Evolutionary conservation across 2,113 vertebrate genomes (phyloP).

Genomic region (Syngnathoides biaculeatus): DNA sequence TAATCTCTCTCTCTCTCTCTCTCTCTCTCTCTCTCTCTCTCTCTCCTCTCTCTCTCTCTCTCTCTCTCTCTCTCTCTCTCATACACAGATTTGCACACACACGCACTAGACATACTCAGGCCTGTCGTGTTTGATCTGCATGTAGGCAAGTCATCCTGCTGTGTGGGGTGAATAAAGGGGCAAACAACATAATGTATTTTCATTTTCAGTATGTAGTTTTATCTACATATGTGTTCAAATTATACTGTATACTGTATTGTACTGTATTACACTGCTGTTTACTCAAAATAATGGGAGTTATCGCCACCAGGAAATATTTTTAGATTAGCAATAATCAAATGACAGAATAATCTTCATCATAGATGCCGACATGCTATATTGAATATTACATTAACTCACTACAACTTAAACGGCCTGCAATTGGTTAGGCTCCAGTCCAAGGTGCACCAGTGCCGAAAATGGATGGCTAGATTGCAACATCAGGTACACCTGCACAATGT

Average conservation of each 20-base stretch:
- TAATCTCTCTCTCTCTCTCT: conserved; percentile 50
- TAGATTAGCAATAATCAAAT: background rate
- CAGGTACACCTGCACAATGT: no score
- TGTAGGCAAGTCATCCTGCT: conserved; percentile 14
- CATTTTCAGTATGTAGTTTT: background rate
- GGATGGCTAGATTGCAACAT: no score
- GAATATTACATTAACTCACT: background rate
- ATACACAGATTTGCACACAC: conserved; percentile 27
- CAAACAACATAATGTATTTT: background rate
- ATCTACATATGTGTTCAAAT: background rate
- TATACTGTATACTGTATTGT: background rate
- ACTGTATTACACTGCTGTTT: background rate
- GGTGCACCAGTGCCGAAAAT: no score
- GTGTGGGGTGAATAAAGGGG: conserved; percentile 20
- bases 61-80: no score
- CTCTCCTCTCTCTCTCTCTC: background rate
- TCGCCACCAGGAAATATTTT: background rate
- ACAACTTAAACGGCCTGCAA: background rate
- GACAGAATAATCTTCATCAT: background rate
- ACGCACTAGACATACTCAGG: conserved; percentile 19
- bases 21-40: background rate
- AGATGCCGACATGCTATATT: background rate
- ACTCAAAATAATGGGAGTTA: background rate
- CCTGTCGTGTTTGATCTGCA: conserved; percentile 28
- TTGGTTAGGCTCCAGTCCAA: background rate